Evolutionary conservation across 1,140 invertebrate genomes (phyloP), one percentile per base, ranked within the genome.

Genomic region (Mamestra configurata): DNA sequence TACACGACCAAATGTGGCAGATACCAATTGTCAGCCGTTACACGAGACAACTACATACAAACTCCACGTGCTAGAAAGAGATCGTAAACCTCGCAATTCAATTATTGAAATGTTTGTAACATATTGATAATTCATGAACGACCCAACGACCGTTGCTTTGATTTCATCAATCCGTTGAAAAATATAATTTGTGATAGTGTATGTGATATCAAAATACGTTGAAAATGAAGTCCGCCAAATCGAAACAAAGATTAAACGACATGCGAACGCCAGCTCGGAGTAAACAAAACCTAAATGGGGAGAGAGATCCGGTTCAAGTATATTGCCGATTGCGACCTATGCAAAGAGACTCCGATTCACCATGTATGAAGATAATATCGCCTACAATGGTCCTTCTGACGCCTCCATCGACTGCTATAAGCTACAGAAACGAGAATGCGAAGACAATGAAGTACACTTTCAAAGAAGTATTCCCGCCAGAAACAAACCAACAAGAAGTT

Each of bases 391-490:
- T 98, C 20, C 92, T 97, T 6, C 92, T 99, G 24, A 96, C 96
- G 3, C 96, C 97, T 8, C 97, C 97, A 46, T 95, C 97, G 66
- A 96, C 96, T 81, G 95, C 96, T n/a, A 88, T 95, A 49, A 96
- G 96, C 81, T 96, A 96, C 85, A 96, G 97, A 85, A 96, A 95
- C 86, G 95, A 95, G 55, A 95, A 88, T 53, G 96, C 93, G 31
- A 97, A 97, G 90, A 97, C 97, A 84, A 96, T 97, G 82, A 97
- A 97, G 86, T 98, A 97, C 82, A 97, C 96, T 31, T 98, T 98
- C 85, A 98, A 97, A 86, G 96, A 97, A 90, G 97, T 99, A 2
- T 99, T 99, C 96, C 97, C 97, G 83, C 96, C 97, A 2, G 96
- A 96, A 75, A 90, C 96, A 7, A 92, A 96, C 0, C 99, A 99